Evolutionary conservation across 1,140 invertebrate species (phyloP).

Genomic region (Drosophila insularis): DNA sequence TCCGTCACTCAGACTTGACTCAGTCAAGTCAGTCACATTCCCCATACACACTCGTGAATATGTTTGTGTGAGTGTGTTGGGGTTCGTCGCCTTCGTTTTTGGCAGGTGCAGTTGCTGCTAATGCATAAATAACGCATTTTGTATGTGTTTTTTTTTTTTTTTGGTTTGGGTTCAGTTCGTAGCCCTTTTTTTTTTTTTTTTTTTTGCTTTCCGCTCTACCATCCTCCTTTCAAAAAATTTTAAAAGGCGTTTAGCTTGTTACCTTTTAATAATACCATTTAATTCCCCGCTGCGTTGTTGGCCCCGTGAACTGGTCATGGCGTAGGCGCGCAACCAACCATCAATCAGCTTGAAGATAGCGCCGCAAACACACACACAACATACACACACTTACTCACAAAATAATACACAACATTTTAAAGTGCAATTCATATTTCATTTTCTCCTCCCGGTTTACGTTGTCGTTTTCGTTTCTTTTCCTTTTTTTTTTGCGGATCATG

Average conservation of each 20-base stretch:
- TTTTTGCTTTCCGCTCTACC: constrained; percentile 6
- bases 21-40: constrained; percentile 34
- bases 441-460: constrained; percentile 10
- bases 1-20: constrained; percentile 24
- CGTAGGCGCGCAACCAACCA: constrained; percentile 76
- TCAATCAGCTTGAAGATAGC: constrained; percentile 70
- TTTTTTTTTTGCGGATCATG: constrained; percentile 60
- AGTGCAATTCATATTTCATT: constrained; percentile 75
- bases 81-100: constrained; percentile 66
- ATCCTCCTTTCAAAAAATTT: constrained; percentile 63
- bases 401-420: constrained; percentile 26
- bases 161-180: constrained; percentile 11
- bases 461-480: background rate
- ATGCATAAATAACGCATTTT: constrained; percentile 74
- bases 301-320: constrained; percentile 29
- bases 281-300: constrained; percentile 56
- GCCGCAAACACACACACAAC: constrained; percentile 30
- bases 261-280: constrained; percentile 80
- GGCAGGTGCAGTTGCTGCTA: constrained; percentile 70
- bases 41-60: background rate
- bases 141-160: background rate
- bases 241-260: constrained; percentile 80
- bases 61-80: constrained; percentile 2
- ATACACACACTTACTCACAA: background rate
- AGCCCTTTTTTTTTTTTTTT: constrained; percentile 21